Evolutionary conservation across 1,140 invertebrate genomes (phyloP).

Genomic region (Teleopsis dalmanni): DNA sequence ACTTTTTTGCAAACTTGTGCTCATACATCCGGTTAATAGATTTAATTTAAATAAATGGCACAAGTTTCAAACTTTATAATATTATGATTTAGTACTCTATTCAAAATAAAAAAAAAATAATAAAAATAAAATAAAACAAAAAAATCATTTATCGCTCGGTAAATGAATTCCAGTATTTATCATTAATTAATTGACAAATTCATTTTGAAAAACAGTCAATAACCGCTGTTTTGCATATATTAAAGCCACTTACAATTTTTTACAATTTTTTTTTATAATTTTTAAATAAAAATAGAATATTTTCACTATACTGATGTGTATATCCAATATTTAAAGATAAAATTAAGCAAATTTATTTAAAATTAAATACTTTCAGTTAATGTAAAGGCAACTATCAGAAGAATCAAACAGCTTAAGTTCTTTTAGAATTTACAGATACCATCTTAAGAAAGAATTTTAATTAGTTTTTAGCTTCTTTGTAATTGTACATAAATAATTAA

Average conservation of each 20-base stretch:
- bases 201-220: neutral
- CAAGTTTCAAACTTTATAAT: neutral
- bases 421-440: too few relatives aligned
- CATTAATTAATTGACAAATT: neutral
- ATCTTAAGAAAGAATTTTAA: too few relatives aligned
- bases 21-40: neutral
- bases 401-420: too few relatives aligned
- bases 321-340: too few relatives aligned
- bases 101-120: neutral
- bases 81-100: neutral
- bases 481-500: too few relatives aligned
- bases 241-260: neutral
- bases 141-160: neutral
- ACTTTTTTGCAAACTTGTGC: too few relatives aligned
- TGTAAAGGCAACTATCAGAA: too few relatives aligned
- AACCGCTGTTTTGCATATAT: neutral
- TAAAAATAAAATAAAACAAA: neutral
- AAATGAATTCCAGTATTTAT: neutral
- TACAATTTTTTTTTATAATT: neutral
- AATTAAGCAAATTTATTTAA: too few relatives aligned
- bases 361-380: too few relatives aligned
- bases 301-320: too few relatives aligned
- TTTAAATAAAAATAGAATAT: conserved; percentile 4
- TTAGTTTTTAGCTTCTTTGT: too few relatives aligned
- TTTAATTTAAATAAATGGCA: neutral